phyloP scores from a whole-genome alignment of 2,113 vertebrate genomes.

The Megaceryle maxima region DNA sequence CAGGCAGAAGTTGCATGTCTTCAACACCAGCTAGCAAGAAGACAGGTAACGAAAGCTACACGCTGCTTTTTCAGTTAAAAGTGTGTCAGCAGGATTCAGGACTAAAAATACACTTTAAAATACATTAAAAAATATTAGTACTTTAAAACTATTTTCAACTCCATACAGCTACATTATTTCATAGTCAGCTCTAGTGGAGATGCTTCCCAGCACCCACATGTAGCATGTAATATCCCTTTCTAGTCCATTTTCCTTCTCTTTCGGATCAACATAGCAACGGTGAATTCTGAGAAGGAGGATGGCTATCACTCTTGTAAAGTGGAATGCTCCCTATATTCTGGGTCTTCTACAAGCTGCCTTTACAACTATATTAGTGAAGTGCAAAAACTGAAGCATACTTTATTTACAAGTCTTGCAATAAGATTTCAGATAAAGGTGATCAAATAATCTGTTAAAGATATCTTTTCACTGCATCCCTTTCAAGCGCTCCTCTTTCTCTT shows the following conservation, averaged over 20 bases:
- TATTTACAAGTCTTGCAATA: background rate
- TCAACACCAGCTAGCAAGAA: constrained; percentile 73
- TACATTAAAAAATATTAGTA: background rate
- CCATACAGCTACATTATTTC: background rate
- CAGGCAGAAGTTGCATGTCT: constrained; percentile 79
- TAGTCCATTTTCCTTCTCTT: background rate
- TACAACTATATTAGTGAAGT: background rate
- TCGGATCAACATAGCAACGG: background rate
- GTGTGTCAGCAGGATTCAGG: background rate
- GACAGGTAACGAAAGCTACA: constrained; percentile 76
- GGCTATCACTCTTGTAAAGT: background rate
- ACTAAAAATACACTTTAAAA: background rate
- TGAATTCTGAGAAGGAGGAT: background rate
- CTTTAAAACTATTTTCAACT: background rate
- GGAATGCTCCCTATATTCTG: background rate
- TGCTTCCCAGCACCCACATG: background rate
- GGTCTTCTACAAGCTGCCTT: background rate
- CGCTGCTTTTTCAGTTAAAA: background rate
- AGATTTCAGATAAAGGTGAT: background rate
- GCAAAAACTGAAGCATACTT: background rate
- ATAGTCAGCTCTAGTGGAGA: background rate
- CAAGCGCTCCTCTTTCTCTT: background rate
- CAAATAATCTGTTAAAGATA: background rate
- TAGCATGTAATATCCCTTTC: background rate
- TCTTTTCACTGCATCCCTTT: background rate